phyloP scores from a whole-genome alignment of 1,140 invertebrate species.

The Drosophila santomea region DNA sequence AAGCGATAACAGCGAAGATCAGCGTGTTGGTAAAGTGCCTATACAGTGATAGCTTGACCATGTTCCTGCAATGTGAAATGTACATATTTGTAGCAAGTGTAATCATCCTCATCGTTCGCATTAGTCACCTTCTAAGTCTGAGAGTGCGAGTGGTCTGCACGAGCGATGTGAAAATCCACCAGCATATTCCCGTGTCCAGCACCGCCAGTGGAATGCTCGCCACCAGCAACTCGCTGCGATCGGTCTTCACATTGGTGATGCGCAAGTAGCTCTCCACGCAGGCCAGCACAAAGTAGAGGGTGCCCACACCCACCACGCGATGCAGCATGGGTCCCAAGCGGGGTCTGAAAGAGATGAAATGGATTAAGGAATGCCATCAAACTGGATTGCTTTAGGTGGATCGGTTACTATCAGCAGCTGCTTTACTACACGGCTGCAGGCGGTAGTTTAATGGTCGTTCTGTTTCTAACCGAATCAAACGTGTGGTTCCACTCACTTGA shows the following conservation, averaged over 20 bases:
- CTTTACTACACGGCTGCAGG: background rate
- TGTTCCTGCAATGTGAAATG: constrained; percentile 87
- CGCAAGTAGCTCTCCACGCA: constrained; percentile 92
- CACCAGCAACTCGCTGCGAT: constrained; percentile 89
- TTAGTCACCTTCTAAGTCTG: constrained; percentile 88
- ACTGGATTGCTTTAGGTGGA: too few relatives aligned
- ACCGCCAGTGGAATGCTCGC: constrained; percentile 90
- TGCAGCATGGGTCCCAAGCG: constrained; percentile 94
- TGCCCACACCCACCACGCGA: constrained; percentile 92
- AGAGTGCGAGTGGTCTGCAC: constrained; percentile 95
- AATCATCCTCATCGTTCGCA: background rate
- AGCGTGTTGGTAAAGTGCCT: constrained; percentile 97
- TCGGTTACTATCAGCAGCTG: background rate
- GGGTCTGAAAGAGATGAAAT: constrained; percentile 87
- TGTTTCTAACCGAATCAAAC: background rate
- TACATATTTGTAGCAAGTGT: constrained; percentile 1
- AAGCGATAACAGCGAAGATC: constrained; percentile 94
- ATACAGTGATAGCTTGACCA: constrained; percentile 95
- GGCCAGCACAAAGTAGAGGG: constrained; percentile 93
- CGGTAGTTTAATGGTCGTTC: background rate
- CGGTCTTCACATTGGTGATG: constrained; percentile 89
- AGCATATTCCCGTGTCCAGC: constrained; percentile 90
- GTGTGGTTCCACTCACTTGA: constrained; percentile 89
- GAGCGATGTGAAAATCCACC: constrained; percentile 95
- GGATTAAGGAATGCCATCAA: constrained; percentile 2